These are phyloP conservation scores for Hippocampus comes DNA, from an alignment of 2,113 vertebrate genomes.

Conservation along the genomic window DNA sequence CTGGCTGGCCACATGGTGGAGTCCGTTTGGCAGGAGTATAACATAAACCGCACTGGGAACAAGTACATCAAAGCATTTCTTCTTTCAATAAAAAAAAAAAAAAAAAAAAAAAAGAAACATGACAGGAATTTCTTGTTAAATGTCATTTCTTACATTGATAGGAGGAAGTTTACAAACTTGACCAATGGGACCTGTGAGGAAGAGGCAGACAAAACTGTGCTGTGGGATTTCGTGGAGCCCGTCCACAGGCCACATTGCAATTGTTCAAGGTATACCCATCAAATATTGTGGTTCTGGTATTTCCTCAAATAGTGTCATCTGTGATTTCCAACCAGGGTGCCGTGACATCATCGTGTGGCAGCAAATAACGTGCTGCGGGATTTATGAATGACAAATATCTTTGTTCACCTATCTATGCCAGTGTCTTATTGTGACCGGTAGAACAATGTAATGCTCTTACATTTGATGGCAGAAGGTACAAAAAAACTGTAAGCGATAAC, in stretches of 20 bases:
- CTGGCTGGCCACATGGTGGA: conserved; percentile 94
- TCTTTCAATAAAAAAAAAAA: background rate
- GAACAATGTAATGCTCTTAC: no score
- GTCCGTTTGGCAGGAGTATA: conserved; percentile 97
- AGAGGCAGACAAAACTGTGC: conserved; percentile 81
- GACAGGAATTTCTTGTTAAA: background rate
- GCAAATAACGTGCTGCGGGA: no score
- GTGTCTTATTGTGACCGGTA: no score
- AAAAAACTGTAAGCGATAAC: no score
- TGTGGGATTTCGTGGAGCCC: conserved; percentile 93
- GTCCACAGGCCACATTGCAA: conserved; percentile 86
- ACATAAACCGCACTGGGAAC: conserved; percentile 90
- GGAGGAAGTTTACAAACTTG: conserved; percentile 89
- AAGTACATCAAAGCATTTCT: conserved; percentile 76
- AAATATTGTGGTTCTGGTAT: background rate
- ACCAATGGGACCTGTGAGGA: conserved; percentile 86
- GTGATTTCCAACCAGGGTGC: background rate
- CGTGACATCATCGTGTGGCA: no score
- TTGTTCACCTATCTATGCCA: no score
- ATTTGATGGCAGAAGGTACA: no score
- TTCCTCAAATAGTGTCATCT: background rate
- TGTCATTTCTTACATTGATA: conserved; percentile 41
- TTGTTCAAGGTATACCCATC: conserved; percentile 81
- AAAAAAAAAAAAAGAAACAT: background rate
- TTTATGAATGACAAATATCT: no score